Percentiles rank a stretch among this genome's conserved stretches.
Conservation (phyloP, 2,113 vertebrate species). For the Myrmecobius fasciatus region DNA sequence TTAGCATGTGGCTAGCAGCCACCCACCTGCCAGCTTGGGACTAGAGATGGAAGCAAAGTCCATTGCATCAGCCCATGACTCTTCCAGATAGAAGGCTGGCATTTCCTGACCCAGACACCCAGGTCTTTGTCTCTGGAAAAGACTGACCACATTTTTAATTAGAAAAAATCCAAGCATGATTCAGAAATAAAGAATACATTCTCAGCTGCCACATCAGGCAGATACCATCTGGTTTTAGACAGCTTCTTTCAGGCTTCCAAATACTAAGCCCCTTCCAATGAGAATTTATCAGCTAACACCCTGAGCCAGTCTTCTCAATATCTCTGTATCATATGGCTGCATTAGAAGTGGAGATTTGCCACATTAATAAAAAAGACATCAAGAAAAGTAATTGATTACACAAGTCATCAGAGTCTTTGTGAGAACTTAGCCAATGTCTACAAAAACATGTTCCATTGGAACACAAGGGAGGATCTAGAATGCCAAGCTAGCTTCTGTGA, state of each 20-base stretch:
- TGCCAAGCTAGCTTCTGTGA: not conserved
- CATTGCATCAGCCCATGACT: not conserved
- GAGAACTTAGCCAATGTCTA: slow-evolving; percentile 6
- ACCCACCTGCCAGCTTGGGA: not conserved
- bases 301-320: slow-evolving; percentile 25
- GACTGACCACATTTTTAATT: slow-evolving; percentile 12
- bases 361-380: slow-evolving; percentile 18
- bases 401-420: slow-evolving; percentile 29
- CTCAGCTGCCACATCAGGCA: slow-evolving; percentile 6
- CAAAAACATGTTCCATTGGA: slow-evolving; percentile 23
- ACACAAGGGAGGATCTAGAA: not conserved
- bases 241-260: slow-evolving; percentile 42
- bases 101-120: not conserved
- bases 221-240: not conserved
- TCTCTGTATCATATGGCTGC: not conserved
- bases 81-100: not conserved
- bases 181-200: not conserved
- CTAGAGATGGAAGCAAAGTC: slow-evolving; percentile 12
- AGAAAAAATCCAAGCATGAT: not conserved
- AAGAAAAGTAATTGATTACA: slow-evolving; percentile 12
- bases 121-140: not conserved
- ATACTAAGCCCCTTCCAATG: slow-evolving; percentile 48
- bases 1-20: not conserved
- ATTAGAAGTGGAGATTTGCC: slow-evolving; percentile 56
- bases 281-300: slow-evolving; percentile 63